These are phyloP conservation scores for Reinhardtius hippoglossoides DNA, from an alignment of 2,113 vertebrate genomes.

Conservation along the genomic window DNA sequence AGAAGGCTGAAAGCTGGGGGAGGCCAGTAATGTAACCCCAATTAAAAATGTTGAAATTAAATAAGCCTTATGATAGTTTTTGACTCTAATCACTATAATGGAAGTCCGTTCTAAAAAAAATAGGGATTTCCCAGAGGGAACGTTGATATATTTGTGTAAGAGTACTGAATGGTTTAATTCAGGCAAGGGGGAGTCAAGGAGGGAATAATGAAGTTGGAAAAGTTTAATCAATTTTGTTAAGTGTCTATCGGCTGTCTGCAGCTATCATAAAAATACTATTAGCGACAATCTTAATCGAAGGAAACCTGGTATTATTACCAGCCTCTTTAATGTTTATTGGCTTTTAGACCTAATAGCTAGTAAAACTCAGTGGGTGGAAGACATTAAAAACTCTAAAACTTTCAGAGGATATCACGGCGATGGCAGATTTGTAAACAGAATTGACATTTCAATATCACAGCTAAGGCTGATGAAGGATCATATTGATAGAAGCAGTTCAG, in stretches of 20 bases:
- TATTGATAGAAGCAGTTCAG: slow-evolving; percentile 15
- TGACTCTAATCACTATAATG: background rate
- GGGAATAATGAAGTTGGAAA: slow-evolving; percentile 8
- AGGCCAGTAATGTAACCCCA: background rate
- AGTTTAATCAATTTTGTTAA: slow-evolving; percentile 5
- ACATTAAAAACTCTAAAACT: background rate
- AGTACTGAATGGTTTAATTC: slow-evolving; percentile 7
- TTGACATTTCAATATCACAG: slow-evolving; percentile 41
- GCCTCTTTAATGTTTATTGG: slow-evolving; percentile 15
- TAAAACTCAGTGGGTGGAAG: slow-evolving; percentile 1
- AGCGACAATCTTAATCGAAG: slow-evolving; percentile 11
- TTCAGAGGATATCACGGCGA: background rate
- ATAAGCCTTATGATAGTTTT: background rate
- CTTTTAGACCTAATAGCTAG: slow-evolving; percentile 1
- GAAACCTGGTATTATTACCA: slow-evolving; percentile 24
- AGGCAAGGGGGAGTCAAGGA: background rate
- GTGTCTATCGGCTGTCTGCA: slow-evolving; percentile 8
- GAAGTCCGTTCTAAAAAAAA: background rate
- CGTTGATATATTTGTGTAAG: background rate
- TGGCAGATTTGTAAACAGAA: slow-evolving; percentile 35
- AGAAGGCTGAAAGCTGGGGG: background rate
- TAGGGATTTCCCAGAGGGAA: background rate
- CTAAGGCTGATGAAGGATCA: slow-evolving; percentile 4
- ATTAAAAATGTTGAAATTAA: slow-evolving; percentile 7
- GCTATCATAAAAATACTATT: background rate